Conservation (phyloP, 2,113 vertebrate genomes). For the Ivindomyrus marchei region DNA sequence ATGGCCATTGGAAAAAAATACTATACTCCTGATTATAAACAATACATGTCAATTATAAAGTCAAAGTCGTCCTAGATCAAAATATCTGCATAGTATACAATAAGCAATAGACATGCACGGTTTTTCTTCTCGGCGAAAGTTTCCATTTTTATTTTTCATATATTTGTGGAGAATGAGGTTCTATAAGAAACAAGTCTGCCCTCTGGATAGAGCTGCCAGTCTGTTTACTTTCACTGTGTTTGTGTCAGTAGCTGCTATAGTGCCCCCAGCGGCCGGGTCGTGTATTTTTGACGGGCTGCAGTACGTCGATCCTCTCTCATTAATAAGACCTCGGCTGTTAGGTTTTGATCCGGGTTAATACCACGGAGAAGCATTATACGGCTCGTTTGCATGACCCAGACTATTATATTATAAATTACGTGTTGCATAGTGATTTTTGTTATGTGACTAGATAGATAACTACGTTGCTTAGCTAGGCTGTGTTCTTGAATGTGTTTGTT, state of each 20-base stretch:
- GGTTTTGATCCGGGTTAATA: not conserved
- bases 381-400: not conserved
- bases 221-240: not conserved
- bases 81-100: not conserved
- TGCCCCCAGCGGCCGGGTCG: not conserved
- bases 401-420: not conserved
- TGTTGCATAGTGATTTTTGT: not conserved
- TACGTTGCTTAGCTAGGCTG: not conserved
- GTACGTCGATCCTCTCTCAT: not conserved
- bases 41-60: not conserved
- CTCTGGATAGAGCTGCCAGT: not conserved
- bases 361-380: not conserved
- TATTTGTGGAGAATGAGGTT: not conserved
- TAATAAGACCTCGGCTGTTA: not conserved
- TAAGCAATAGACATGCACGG: not conserved
- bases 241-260: not conserved
- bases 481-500: not conserved
- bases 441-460: not conserved
- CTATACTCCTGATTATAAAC: too few relatives aligned
- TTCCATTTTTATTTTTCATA: not conserved
- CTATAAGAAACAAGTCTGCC: not conserved
- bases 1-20: too few relatives aligned
- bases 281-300: not conserved
- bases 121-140: not conserved
- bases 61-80: not conserved